Evolutionary conservation across 2,888 invertebrate genomes (phyloP).

Genomic region (Pheosia gnoma): DNA sequence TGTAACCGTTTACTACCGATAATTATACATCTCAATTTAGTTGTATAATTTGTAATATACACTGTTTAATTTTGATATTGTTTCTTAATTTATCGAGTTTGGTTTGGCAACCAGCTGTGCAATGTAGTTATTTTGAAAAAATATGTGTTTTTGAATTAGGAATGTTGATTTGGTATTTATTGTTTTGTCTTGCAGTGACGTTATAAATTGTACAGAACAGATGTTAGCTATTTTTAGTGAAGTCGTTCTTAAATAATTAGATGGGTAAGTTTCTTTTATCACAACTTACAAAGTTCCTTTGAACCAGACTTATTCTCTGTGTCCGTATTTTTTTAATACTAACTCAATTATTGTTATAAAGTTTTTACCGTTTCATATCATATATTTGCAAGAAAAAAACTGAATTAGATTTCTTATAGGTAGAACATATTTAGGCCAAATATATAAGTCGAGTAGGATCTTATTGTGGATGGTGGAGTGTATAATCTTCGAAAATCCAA

Average conservation of each 20-base stretch:
- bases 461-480: too few species aligned
- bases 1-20: constrained; percentile 16
- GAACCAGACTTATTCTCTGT: too few species aligned
- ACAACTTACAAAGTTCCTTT: too few species aligned
- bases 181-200: constrained; percentile 9
- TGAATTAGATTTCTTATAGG: too few species aligned
- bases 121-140: constrained; percentile 1
- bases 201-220: constrained; percentile 12
- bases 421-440: too few species aligned
- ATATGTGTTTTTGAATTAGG: not conserved
- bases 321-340: too few species aligned
- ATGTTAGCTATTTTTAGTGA: not conserved
- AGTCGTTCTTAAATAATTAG: not conserved
- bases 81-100: constrained; percentile 1
- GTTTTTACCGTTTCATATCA: too few species aligned
- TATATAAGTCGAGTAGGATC: too few species aligned
- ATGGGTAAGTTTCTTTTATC: too few species aligned
- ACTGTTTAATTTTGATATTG: constrained; percentile 10
- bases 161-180: constrained; percentile 3
- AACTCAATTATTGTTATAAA: too few species aligned
- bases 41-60: constrained; percentile 9
- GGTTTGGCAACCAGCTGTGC: constrained; percentile 2
- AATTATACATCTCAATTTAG: constrained; percentile 14
- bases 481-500: too few species aligned
- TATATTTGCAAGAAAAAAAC: too few species aligned